Percentiles rank a stretch among this genome's conserved stretches.
Conservation (phyloP, 1,140 invertebrate species). For the Streblospio benedicti region DNA sequence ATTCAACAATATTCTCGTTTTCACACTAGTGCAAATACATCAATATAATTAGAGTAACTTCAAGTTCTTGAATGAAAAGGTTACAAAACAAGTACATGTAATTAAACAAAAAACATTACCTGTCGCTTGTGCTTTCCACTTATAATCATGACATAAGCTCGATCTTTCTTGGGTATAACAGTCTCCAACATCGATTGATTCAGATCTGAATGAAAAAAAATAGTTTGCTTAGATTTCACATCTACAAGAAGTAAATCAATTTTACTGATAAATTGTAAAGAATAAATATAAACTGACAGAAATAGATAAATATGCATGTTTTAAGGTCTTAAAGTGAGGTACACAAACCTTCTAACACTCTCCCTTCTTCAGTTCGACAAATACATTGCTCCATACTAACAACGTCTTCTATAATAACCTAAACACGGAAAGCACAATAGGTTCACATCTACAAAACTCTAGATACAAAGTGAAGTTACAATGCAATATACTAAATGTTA, state of each 20-base stretch:
- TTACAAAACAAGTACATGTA: too few relatives aligned
- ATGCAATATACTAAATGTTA: too few relatives aligned
- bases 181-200: slow-evolving; percentile 44
- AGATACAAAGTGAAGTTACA: neutral
- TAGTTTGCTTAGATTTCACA: neutral
- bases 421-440: slow-evolving; percentile 16
- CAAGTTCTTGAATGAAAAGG: too few relatives aligned
- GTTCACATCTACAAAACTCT: neutral
- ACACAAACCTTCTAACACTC: slow-evolving; percentile 37
- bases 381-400: slow-evolving; percentile 33
- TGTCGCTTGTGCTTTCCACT: slow-evolving; percentile 39
- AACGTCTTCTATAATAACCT: slow-evolving; percentile 45
- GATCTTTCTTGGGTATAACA: slow-evolving; percentile 41
- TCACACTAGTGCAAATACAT: too few relatives aligned
- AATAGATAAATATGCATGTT: too few relatives aligned
- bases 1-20: too few relatives aligned
- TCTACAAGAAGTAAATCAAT: too few relatives aligned
- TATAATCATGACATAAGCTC: slow-evolving; percentile 40
- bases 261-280: too few relatives aligned
- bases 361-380: slow-evolving; percentile 45
- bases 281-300: too few relatives aligned
- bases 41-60: too few relatives aligned
- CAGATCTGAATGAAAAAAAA: slow-evolving; percentile 25
- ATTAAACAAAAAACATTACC: too few relatives aligned
- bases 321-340: too few relatives aligned